Percentiles rank a stretch among this genome's conserved stretches.
Evolutionary conservation across 30 jellyfish, hydroid and myxozoan genomes (phyloP).

Genomic region (Mastigias papua): DNA sequence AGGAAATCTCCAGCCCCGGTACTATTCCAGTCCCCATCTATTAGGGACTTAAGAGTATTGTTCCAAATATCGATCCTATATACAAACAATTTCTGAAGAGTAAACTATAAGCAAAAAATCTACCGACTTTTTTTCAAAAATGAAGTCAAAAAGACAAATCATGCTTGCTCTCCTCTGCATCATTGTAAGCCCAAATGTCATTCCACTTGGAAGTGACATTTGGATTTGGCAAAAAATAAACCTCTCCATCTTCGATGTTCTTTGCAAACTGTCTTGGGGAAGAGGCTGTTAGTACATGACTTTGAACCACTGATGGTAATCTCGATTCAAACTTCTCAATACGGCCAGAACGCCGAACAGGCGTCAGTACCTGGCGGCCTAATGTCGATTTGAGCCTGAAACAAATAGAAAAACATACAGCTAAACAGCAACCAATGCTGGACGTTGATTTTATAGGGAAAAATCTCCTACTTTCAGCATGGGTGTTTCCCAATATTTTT

Average conservation of each 20-base stretch:
- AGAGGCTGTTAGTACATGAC: conserved; percentile 58
- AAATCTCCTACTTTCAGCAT: too few relatives aligned
- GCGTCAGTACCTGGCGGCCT: conserved; percentile 80
- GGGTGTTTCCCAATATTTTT: too few relatives aligned
- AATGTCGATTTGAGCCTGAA: conserved; percentile 75
- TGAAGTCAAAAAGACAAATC: background rate
- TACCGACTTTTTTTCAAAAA: background rate
- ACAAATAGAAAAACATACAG: background rate
- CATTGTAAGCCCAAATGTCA: conserved; percentile 48
- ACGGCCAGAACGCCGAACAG: conserved; percentile 90
- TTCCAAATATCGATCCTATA: too few relatives aligned
- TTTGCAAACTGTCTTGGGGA: conserved; percentile 81
- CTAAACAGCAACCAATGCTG: background rate
- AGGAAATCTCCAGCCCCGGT: too few relatives aligned
- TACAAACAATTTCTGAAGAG: too few relatives aligned
- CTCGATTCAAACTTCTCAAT: conserved; percentile 60
- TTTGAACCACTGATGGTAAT: conserved; percentile 63
- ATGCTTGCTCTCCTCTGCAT: background rate
- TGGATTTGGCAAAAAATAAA: conserved; percentile 76
- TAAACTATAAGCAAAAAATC: too few relatives aligned
- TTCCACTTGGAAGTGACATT: conserved; percentile 65
- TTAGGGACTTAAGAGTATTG: too few relatives aligned
- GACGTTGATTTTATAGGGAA: too few relatives aligned
- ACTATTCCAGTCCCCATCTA: too few relatives aligned
- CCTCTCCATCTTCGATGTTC: conserved; percentile 62